These are phyloP conservation scores for Brachynemurus nebulosus DNA, from an alignment of 2,888 invertebrate genomes.

Conservation along the genomic window DNA sequence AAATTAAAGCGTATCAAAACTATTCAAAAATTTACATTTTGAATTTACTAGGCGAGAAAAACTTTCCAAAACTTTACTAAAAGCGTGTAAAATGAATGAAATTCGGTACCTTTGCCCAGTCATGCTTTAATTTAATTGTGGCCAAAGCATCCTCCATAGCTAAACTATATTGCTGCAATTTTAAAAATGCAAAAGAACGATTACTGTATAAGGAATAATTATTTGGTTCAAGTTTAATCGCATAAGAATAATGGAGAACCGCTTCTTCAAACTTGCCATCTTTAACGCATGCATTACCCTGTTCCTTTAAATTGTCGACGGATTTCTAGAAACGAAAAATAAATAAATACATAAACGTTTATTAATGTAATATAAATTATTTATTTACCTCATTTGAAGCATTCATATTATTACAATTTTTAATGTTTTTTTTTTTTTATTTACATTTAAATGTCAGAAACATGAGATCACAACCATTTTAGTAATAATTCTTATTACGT, in stretches of 20 bases:
- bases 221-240: slow-evolving; percentile 55
- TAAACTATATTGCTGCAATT: slow-evolving; percentile 60
- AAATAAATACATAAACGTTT: not conserved
- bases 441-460: slow-evolving; percentile 6
- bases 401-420: slow-evolving; percentile 1
- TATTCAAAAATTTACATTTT: too few species aligned
- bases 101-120: slow-evolving; percentile 57
- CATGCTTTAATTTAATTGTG: slow-evolving; percentile 56
- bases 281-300: slow-evolving; percentile 64
- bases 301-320: slow-evolving; percentile 49
- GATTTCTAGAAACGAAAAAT: slow-evolving; percentile 6
- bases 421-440: slow-evolving; percentile 2
- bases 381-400: slow-evolving; percentile 1
- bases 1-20: too few species aligned
- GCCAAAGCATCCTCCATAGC: slow-evolving; percentile 67
- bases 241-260: slow-evolving; percentile 64
- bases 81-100: not conserved
- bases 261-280: slow-evolving; percentile 61
- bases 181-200: slow-evolving; percentile 65
- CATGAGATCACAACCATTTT: slow-evolving; percentile 4
- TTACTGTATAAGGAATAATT: slow-evolving; percentile 65
- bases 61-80: too few species aligned
- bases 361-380: not conserved
- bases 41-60: too few species aligned
- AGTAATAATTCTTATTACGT: not conserved